Conservation (phyloP, 2,797 vertebrate genomes). For the Myiotriccus ornatus region DNA sequence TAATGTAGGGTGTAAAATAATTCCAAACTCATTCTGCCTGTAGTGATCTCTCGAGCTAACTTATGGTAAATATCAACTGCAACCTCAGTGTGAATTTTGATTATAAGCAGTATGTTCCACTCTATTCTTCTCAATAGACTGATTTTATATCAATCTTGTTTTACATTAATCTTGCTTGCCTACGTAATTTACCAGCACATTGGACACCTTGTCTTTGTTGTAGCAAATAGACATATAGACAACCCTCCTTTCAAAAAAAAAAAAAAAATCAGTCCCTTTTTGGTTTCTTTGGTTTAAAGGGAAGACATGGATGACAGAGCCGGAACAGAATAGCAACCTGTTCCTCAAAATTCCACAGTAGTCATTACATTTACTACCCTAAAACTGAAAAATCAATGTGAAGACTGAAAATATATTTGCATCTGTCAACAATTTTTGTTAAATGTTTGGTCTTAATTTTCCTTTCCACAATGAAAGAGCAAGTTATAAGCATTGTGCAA, state of each 20-base stretch:
- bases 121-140: background rate
- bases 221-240: background rate
- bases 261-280: background rate
- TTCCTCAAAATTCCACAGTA: background rate
- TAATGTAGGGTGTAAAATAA: background rate
- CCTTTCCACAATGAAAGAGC: background rate
- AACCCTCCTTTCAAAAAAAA: too few species aligned
- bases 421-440: background rate
- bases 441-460: background rate
- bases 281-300: background rate
- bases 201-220: background rate
- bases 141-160: background rate
- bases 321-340: background rate
- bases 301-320: background rate
- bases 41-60: background rate
- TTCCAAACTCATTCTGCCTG: background rate
- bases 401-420: background rate
- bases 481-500: background rate
- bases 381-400: background rate
- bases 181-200: background rate
- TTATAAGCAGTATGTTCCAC: background rate
- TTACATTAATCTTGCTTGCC: background rate
- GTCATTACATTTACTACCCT: background rate
- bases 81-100: background rate
- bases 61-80: background rate